Conservation (phyloP, 2,888 invertebrate genomes). For the Homarus gammarus region DNA sequence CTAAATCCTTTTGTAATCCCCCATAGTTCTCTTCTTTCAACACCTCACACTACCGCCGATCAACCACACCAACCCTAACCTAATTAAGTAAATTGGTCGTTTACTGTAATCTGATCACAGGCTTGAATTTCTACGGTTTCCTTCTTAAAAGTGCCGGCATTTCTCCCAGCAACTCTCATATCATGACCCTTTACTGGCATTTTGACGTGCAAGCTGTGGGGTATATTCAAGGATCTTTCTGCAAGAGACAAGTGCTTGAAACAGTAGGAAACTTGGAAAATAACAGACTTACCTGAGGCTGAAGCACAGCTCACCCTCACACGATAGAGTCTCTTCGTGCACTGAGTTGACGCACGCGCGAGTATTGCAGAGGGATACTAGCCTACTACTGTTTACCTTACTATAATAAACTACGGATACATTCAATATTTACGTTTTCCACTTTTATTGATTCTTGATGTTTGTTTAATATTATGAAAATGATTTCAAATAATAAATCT, state of each 20-base stretch:
- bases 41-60: too few relatives aligned
- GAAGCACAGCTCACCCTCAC: conserved; percentile 1
- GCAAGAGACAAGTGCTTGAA: neutral
- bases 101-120: conserved; percentile 20
- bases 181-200: neutral
- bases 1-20: too few relatives aligned
- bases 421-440: neutral
- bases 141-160: conserved; percentile 44
- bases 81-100: conserved; percentile 15
- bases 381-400: neutral
- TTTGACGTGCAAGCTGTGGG: neutral
- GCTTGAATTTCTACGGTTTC: conserved; percentile 49
- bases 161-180: conserved; percentile 2
- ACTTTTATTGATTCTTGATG: neutral
- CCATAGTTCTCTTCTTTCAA: too few relatives aligned
- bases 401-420: neutral
- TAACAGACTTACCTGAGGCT: conserved; percentile 28
- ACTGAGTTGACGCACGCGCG: conserved; percentile 42
- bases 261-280: neutral
- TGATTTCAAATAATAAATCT: too few relatives aligned
- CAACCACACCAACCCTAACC: too few relatives aligned
- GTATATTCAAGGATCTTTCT: neutral
- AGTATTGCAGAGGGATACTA: neutral
- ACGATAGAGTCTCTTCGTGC: conserved; percentile 16
- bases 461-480: neutral